Evolutionary conservation across 2,888 invertebrate species (phyloP).

Genomic region (Halictus quadricinctus): DNA sequence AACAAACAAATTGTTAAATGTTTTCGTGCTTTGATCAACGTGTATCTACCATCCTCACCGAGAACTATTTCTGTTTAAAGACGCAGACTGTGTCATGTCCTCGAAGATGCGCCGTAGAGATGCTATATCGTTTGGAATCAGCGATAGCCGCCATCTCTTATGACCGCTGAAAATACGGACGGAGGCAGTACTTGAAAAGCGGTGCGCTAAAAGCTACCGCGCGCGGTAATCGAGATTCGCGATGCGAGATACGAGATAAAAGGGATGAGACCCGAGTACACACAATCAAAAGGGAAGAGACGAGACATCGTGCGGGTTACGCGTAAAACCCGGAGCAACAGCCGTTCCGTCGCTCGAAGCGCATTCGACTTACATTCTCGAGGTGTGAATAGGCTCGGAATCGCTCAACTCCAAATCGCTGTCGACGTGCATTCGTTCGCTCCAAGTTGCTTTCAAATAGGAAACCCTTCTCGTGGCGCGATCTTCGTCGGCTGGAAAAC

Average conservation of each 20-base stretch:
- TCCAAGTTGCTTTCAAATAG: conserved; percentile 97
- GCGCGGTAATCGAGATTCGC: background rate
- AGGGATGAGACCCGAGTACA: background rate
- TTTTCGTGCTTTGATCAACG: conserved; percentile 50
- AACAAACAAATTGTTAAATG: conserved; percentile 12
- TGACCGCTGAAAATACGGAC: conserved; percentile 85
- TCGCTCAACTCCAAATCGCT: conserved; percentile 87
- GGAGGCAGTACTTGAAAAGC: conserved; percentile 41
- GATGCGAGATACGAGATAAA: background rate
- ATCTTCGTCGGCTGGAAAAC: conserved; percentile 88
- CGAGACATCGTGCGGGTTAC: background rate
- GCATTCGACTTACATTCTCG: conserved; percentile 85
- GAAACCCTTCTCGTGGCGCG: conserved; percentile 94
- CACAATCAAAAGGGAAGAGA: background rate
- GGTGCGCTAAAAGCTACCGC: background rate
- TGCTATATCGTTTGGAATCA: conserved; percentile 91
- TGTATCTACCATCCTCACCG: conserved; percentile 74
- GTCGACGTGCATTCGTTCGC: conserved; percentile 89
- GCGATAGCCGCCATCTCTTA: conserved; percentile 93
- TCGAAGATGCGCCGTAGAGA: conserved; percentile 90
- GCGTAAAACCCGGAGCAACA: background rate
- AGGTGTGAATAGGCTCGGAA: conserved; percentile 84
- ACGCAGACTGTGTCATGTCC: conserved; percentile 85
- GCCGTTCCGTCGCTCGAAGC: background rate
- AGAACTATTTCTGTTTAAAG: conserved; percentile 79